phyloP scores from a whole-genome alignment of 2,888 invertebrate genomes.

The Mactromeris polynyma region DNA sequence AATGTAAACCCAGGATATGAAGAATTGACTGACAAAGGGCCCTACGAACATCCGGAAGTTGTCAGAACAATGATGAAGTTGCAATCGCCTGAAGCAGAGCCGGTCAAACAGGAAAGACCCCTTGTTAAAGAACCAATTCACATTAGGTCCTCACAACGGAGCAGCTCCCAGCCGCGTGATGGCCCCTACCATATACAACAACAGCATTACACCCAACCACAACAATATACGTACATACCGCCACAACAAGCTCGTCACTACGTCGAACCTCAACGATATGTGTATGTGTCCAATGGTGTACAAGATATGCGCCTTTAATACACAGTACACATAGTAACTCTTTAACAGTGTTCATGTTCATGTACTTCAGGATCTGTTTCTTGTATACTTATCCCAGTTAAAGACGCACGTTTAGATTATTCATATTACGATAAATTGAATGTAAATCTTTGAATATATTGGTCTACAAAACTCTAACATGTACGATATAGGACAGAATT shows the following conservation, averaged over 20 bases:
- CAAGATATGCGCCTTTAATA: not conserved
- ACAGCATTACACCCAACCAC: not conserved
- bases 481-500: too few relatives aligned
- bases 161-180: not conserved
- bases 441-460: too few relatives aligned
- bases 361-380: too few relatives aligned
- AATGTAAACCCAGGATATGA: constrained; percentile 16
- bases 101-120: not conserved
- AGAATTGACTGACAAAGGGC: constrained; percentile 48
- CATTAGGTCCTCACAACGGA: not conserved
- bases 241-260: not conserved
- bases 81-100: not conserved
- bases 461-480: too few relatives aligned
- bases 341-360: too few relatives aligned
- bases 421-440: too few relatives aligned
- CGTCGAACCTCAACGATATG: not conserved
- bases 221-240: not conserved
- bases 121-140: not conserved
- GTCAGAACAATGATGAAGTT: not conserved
- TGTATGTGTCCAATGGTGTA: not conserved
- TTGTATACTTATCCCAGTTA: too few relatives aligned
- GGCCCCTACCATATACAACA: not conserved
- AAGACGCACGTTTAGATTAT: too few relatives aligned
- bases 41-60: constrained; percentile 64
- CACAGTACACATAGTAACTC: not conserved